phyloP scores from a whole-genome alignment of 2,113 vertebrate genomes.

The Eulemur rufifrons region DNA sequence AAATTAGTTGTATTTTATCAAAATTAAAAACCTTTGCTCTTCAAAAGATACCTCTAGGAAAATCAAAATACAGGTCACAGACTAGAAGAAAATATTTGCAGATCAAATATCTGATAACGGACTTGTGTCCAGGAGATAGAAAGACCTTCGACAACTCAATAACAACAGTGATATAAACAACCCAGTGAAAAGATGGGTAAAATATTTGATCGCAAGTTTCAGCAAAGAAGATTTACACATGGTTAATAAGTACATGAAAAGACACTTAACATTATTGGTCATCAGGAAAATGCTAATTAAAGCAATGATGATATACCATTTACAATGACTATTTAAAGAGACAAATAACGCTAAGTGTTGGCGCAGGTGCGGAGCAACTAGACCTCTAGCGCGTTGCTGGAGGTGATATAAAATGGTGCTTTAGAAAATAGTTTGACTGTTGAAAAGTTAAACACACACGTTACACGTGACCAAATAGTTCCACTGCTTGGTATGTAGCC shows the following conservation, averaged over 20 bases:
- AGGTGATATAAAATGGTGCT: not conserved
- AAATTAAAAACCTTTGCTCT: no score
- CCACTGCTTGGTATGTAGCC: not conserved
- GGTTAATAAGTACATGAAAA: not conserved
- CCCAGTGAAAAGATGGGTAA: no score
- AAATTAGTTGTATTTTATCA: no score
- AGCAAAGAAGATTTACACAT: not conserved
- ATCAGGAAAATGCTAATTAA: not conserved
- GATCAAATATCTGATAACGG: not conserved
- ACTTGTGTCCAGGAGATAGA: not conserved
- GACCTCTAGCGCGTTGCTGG: fast-evolving
- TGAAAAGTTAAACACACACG: not conserved
- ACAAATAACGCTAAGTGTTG: no score
- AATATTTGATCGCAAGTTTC: not conserved
- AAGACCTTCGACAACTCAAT: not conserved
- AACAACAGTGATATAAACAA: not conserved
- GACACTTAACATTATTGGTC: no score
- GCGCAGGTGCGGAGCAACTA: no score
- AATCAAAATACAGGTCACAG: not conserved
- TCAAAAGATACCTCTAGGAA: not conserved
- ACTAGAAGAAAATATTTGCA: not conserved
- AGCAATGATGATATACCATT: not conserved
- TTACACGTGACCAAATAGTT: not conserved
- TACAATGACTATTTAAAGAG: no score
- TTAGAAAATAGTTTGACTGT: not conserved